Evolutionary conservation across 1,140 invertebrate species (phyloP), one percentile per base, ranked within the genome.

Genomic region (Drosophila bipectinata): DNA sequence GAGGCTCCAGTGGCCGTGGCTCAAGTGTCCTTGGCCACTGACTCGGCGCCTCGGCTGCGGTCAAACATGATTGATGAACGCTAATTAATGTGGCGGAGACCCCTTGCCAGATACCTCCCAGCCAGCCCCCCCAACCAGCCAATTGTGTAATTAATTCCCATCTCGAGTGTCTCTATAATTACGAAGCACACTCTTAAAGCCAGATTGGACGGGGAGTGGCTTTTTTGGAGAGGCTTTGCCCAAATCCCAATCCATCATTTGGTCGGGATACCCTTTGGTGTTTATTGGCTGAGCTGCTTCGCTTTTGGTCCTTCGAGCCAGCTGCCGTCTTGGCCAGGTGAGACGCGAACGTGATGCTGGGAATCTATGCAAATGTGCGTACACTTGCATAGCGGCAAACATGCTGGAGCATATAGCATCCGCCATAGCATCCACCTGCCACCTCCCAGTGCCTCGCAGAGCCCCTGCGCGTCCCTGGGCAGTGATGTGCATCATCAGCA

Each of bases 41-140:
- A 49, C 37, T 52, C 14, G 45, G 61, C 44, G 15, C 44, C 41
- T 47, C 21, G 51, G 12, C 73, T 62, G 72, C 83, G 83, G 83
- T 88, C 83, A 83, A 88, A 77, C 83, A 89, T 88, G 83, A 88
- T 88, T 88, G 83, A 88, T 88, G 84, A 79, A 88, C 79, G 79
- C 79, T 83, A 88, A 88, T 88, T 88, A 88, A 87, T 75, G 82
- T 64, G 78, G 79, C 81, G 79, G 37, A 14, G n/a, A 21, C 32
- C 3, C 32, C n/a, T 21, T 21, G 21, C 21, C 21, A 21, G 21
- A 2, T 18, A 18, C 21, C 21, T 21, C 21, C 21, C 21, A 21
- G 21, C 21, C 21, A 21, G 21, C 21, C 21, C 21, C 2, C 21
- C 3, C 21, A 21, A 3, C 21, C 41, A 15, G 41, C 14, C 41